These are phyloP conservation scores for Stegana nigrithorax DNA, from an alignment of 2,888 invertebrate genomes.

Conservation along the genomic window DNA sequence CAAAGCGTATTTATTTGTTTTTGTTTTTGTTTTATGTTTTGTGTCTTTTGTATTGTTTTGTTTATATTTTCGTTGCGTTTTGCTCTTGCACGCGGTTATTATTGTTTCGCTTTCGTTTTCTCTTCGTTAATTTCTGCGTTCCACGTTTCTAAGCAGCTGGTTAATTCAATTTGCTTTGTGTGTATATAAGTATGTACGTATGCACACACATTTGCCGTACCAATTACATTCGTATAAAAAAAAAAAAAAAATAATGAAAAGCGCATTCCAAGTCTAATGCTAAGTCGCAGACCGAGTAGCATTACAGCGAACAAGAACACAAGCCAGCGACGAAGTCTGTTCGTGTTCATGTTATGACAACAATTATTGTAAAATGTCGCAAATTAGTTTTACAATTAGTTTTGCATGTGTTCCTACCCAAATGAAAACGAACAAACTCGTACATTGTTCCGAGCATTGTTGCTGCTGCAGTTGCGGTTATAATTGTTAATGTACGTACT, in stretches of 20 bases:
- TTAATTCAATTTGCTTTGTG: conserved; percentile 40
- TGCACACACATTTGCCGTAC: too few species aligned
- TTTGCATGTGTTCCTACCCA: conserved; percentile 27
- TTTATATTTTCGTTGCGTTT: neutral
- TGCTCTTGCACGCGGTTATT: conserved; percentile 2
- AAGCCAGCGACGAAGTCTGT: neutral
- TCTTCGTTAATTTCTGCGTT: neutral
- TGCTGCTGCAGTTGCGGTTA: conserved; percentile 19
- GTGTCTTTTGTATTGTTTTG: neutral
- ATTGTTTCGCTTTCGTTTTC: conserved; percentile 18
- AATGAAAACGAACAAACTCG: too few species aligned
- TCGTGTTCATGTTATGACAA: conserved; percentile 47
- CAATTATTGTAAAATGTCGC: conserved; percentile 50
- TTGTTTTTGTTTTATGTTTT: conserved; percentile 9
- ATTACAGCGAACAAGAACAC: neutral
- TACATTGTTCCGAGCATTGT: neutral
- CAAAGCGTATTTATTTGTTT: conserved; percentile 34
- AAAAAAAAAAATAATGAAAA: too few species aligned
- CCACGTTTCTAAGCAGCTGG: conserved; percentile 29
- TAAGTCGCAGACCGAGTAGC: neutral
- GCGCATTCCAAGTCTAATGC: neutral
- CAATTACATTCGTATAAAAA: too few species aligned
- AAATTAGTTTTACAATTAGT: conserved; percentile 48
- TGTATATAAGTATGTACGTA: neutral
- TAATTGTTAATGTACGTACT: conserved; percentile 11